Base-by-base conservation (phyloP, 2,888 invertebrate species). In the Exephanes ischioxanthus region DNA sequence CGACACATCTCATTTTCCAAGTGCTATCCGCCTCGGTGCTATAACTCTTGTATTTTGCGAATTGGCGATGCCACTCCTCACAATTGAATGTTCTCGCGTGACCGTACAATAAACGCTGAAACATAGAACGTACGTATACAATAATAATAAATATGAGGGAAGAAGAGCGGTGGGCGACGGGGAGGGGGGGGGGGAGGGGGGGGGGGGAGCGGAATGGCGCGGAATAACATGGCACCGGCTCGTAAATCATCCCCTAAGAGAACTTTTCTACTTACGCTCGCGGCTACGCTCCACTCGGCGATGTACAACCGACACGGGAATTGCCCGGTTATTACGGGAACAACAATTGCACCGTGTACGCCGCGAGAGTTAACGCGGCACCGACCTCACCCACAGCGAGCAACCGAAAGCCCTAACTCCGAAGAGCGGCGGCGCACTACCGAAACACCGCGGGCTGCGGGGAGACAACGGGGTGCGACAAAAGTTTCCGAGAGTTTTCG, bases 181-280 rank as follows among this genome's bases (percentile, higher is more conserved):
- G 61, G 33, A 11, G n/a, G n/a, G n/a, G n/a, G n/a, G n/a, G n/a
- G n/a, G n/a, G n/a, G n/a, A n/a, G n/a, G n/a, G n/a, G n/a, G n/a
- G n/a, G n/a, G n/a, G n/a, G 33, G 58, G 14, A 3, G 30, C 5
- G 11, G 37, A 68, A 78, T 68, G 61, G 68, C 73, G 14, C 66
- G 66, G 66, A 77, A 77, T 77, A 82, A 63, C 41, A 70, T 78
- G 72, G 16, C 55, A 55, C 22, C 2, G 11, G 67, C 73, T 79
- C 78, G 68, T 83, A 79, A 79, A 83, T 83, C 83, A 79, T 63
- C 75, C 79, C 63, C 73, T 70, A 72, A 68, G 73, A 75, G 73
- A 83, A 83, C 83, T 83, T 83, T 83, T 83, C 83, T 83, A 83
- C 83, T 83, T 83, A 79, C 73, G 79, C 79, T 70, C 83, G 67